Percentiles rank a stretch among this genome's conserved stretches.
Evolutionary conservation across 2,888 invertebrate genomes (phyloP).

Genomic region (Cephus runcator): DNA sequence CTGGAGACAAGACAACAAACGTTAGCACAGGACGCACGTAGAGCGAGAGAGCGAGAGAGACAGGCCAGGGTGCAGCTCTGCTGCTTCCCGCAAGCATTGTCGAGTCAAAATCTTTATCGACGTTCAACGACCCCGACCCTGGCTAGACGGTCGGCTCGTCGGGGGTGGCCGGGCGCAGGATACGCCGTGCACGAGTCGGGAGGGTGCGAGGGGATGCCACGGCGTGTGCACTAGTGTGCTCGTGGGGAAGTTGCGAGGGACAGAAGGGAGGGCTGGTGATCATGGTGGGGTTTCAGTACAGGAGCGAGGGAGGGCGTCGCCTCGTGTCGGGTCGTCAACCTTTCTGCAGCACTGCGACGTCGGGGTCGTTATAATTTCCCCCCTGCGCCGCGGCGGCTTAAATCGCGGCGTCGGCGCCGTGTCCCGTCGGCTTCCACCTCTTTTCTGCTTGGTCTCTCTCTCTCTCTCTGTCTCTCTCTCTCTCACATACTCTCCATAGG

Average conservation of each 20-base stretch:
- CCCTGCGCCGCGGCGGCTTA: conserved; percentile 27
- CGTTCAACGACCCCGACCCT: conserved; percentile 66
- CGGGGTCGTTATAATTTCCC: conserved; percentile 57
- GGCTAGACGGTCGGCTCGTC: conserved; percentile 57
- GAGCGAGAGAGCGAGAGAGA: background rate
- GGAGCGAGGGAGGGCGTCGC: conserved; percentile 54
- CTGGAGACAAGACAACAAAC: background rate
- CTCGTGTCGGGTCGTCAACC: conserved; percentile 63
- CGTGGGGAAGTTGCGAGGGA: background rate
- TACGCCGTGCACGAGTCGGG: conserved; percentile 31
- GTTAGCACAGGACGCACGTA: background rate
- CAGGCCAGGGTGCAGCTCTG: background rate
- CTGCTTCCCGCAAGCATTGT: conserved; percentile 41
- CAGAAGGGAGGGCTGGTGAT: background rate
- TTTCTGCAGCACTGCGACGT: conserved; percentile 63
- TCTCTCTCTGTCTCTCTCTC: background rate
- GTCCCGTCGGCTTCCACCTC: conserved; percentile 18
- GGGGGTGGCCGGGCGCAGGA: conserved; percentile 38
- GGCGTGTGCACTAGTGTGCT: background rate
- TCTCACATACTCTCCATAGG: background rate
- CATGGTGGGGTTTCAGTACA: background rate
- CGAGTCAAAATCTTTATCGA: conserved; percentile 65
- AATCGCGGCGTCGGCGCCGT: conserved; percentile 26
- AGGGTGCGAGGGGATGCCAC: conserved; percentile 17
- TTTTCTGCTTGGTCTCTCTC: background rate